A percentile compares a stretch with the other conserved stretches of the same genome.
Conservation (phyloP, 2,797 vertebrate genomes). For the Stomatorhinus walkeri region DNA sequence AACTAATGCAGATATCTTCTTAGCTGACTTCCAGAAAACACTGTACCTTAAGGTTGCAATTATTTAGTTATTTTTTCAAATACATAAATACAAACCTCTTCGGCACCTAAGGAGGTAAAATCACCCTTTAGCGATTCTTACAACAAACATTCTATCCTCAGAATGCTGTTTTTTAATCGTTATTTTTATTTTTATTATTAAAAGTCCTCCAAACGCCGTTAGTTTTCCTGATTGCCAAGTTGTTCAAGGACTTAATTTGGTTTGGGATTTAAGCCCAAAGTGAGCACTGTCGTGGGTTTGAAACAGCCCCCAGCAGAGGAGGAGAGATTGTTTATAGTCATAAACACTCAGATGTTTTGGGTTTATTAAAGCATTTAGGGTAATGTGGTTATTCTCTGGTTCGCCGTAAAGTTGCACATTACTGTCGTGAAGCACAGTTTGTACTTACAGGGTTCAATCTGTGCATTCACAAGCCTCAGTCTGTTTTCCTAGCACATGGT, state of each 20-base stretch:
- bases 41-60: neutral
- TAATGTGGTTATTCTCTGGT: neutral
- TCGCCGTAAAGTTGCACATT: neutral
- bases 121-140: neutral
- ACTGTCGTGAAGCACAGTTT: neutral
- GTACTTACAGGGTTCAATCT: neutral
- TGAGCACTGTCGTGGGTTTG: neutral
- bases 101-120: neutral
- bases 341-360: neutral
- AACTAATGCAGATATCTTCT: neutral
- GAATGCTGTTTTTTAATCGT: neutral
- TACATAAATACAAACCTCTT: neutral
- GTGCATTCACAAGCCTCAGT: neutral
- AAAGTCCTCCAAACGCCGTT: neutral
- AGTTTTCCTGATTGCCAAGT: neutral
- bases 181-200: neutral
- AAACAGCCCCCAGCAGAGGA: neutral
- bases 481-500: neutral
- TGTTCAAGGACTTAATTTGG: neutral
- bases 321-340: neutral
- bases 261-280: neutral
- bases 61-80: neutral
- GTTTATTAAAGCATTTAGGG: neutral
- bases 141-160: neutral
- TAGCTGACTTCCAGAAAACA: neutral